Conservation (phyloP, 2,113 vertebrate species). For the Cinclus mexicanus region DNA sequence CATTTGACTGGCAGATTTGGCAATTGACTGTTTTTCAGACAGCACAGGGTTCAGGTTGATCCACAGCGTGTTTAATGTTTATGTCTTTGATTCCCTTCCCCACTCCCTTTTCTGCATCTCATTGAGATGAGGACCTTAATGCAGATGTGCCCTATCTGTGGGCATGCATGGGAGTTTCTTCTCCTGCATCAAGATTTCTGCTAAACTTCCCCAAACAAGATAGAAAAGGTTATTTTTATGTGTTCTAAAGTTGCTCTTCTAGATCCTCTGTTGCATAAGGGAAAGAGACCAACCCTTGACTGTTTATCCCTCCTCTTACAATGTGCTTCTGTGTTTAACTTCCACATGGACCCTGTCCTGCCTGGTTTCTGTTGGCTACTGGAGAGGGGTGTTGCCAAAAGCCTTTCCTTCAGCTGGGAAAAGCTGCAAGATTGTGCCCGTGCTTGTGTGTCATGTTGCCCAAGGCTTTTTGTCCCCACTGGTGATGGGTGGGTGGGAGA, state of each 20-base stretch:
- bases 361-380: neutral
- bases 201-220: neutral
- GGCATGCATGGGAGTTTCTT: rapidly evolving
- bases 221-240: neutral
- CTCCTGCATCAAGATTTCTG: neutral
- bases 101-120: neutral
- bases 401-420: neutral
- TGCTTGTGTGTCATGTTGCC: neutral
- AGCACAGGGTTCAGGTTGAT: neutral
- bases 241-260: neutral
- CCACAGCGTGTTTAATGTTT: neutral
- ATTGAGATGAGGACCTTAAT: neutral
- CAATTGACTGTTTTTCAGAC: neutral
- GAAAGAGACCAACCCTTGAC: rapidly evolving
- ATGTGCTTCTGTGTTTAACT: neutral
- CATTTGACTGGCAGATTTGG: neutral
- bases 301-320: neutral
- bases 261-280: neutral
- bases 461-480: neutral
- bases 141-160: rapidly evolving
- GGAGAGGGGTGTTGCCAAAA: neutral
- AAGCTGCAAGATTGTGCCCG: neutral
- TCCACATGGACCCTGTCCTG: rapidly evolving
- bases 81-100: neutral
- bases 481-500: neutral